Evolutionary conservation across 23 tunicate species (phyloP).

Genomic region (Styela plicata): DNA sequence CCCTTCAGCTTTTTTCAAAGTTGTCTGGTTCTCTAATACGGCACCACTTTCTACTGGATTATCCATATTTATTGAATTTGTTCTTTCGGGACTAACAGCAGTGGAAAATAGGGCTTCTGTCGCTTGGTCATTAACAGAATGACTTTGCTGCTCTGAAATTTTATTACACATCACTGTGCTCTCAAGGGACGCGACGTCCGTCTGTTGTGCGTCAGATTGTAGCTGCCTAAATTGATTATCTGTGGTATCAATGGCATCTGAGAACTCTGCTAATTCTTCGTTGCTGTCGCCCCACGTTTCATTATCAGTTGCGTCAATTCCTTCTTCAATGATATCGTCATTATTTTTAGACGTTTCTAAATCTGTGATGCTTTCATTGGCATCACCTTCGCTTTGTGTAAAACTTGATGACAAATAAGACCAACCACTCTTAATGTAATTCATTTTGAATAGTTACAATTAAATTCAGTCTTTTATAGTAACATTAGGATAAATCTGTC

Average conservation of each 20-base stretch:
- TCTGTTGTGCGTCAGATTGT: not conserved
- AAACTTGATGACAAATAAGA: constrained; percentile 16
- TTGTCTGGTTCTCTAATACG: not conserved
- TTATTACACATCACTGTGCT: not conserved
- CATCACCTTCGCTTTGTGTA: constrained; percentile 10
- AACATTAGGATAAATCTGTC: too few species aligned
- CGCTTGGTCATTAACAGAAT: not conserved
- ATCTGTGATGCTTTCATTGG: not conserved
- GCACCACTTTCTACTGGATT: not conserved
- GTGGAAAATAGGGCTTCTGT: not conserved
- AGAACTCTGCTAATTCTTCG: constrained; percentile 1
- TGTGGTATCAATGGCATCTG: constrained; percentile 7
- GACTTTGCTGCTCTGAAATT: not conserved
- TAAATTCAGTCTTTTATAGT: too few species aligned
- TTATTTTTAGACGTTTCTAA: not conserved
- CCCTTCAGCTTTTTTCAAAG: not conserved
- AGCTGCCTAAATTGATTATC: not conserved
- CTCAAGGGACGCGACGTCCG: not conserved
- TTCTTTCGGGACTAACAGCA: not conserved
- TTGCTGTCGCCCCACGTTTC: not conserved
- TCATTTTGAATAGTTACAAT: not conserved
- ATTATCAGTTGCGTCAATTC: not conserved
- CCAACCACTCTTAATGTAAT: constrained; percentile 14
- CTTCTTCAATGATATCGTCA: not conserved
- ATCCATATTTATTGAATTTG: not conserved